A percentile compares a stretch with the other conserved stretches of the same genome.
Conservation (phyloP, 1,140 invertebrate genomes). For the Whitmania pigra region DNA sequence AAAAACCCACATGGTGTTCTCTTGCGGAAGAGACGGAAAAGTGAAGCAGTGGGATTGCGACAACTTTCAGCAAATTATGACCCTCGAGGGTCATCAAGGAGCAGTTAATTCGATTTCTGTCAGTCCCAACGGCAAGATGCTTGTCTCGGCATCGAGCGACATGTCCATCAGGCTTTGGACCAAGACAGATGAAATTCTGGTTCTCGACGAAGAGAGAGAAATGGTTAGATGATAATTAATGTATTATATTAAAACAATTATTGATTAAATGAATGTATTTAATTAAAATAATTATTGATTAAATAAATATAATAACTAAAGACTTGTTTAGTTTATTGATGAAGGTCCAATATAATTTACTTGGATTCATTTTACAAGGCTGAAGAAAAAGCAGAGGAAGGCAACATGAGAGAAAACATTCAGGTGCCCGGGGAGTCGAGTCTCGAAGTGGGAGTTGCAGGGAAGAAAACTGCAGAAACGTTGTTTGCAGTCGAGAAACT, state of each 20-base stretch:
- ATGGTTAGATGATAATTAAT: conserved; percentile 34
- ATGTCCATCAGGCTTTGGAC: conserved; percentile 73
- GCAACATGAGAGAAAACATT: conserved; percentile 5
- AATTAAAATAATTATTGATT: background rate
- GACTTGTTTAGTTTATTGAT: too few relatives aligned
- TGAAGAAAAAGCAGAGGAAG: conserved; percentile 12
- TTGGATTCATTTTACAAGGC: background rate
- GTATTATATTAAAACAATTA: too few relatives aligned
- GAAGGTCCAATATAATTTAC: too few relatives aligned
- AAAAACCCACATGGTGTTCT: conserved; percentile 83
- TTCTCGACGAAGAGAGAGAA: conserved; percentile 82
- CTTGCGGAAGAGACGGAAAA: conserved; percentile 77
- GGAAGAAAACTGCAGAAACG: conserved; percentile 76
- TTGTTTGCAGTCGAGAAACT: conserved; percentile 79
- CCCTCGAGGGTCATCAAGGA: conserved; percentile 58
- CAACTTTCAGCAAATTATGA: conserved; percentile 75
- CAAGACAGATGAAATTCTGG: conserved; percentile 71
- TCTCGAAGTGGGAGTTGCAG: conserved; percentile 63
- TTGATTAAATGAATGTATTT: background rate
- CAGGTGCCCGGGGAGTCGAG: conserved; percentile 44
- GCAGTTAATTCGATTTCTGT: conserved; percentile 63
- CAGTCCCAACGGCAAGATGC: conserved; percentile 64
- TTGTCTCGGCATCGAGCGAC: conserved; percentile 75
- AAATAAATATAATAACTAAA: too few relatives aligned
- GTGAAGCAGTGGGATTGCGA: conserved; percentile 95